Evolutionary conservation across 2,797 vertebrate genomes (phyloP).

Genomic region (Phrynocephalus guinanensis): DNA sequence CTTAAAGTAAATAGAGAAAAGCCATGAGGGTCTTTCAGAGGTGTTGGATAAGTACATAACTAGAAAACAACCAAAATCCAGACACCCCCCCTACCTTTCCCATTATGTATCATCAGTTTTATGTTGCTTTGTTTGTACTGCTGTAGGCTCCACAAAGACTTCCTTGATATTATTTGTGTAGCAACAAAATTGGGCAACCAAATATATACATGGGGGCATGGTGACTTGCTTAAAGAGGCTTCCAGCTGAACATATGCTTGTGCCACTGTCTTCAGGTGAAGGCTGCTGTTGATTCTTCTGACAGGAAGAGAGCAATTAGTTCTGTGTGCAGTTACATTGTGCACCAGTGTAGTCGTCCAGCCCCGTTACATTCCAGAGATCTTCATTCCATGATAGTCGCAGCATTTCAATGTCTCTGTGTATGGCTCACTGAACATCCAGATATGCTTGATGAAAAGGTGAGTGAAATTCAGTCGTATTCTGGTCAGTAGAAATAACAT

Average conservation of each 20-base stretch:
- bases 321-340: slow-evolving; percentile 91
- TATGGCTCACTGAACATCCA: slow-evolving; percentile 91
- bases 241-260: slow-evolving; percentile 42
- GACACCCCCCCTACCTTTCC: not conserved
- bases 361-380: slow-evolving; percentile 91
- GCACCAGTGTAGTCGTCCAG: slow-evolving; percentile 91
- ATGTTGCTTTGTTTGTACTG: not conserved
- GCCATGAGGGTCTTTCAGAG: not conserved
- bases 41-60: not conserved
- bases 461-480: not conserved
- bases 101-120: not conserved
- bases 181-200: not conserved
- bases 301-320: slow-evolving; percentile 84
- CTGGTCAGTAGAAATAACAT: not conserved
- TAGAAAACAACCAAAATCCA: not conserved
- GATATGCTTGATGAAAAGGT: slow-evolving; percentile 94
- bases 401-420: slow-evolving; percentile 92
- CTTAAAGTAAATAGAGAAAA: slow-evolving; percentile 9
- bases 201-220: accelerated
- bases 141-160: not conserved
- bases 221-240: not conserved
- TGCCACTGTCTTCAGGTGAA: slow-evolving; percentile 80
- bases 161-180: not conserved
- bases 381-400: slow-evolving; percentile 96
- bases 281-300: slow-evolving; percentile 83